Conservation (phyloP, 2,797 vertebrate species). For the Peromyscus aztecus region DNA sequence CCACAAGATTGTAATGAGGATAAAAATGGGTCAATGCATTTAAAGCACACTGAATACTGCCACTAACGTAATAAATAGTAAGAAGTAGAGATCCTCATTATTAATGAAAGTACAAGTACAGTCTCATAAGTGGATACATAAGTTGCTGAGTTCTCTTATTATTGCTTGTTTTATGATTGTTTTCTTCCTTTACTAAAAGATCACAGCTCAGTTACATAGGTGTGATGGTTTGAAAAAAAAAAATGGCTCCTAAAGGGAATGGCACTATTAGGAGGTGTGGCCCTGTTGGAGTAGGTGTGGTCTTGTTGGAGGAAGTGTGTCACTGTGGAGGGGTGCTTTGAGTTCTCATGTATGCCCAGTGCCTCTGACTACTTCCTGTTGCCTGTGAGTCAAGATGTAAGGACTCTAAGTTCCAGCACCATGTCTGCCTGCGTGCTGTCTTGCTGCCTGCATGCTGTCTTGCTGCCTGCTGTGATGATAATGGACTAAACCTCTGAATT, state of each 20-base stretch:
- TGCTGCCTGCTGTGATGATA: background rate
- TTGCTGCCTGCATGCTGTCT: background rate
- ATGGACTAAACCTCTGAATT: background rate
- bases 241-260: background rate
- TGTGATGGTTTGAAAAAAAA: background rate
- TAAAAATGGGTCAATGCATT: slow-evolving; percentile 5
- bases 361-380: background rate
- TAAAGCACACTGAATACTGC: background rate
- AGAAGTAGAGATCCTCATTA: slow-evolving; percentile 44
- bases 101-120: slow-evolving; percentile 34
- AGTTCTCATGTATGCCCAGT: background rate
- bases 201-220: background rate
- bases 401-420: background rate
- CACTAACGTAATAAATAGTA: background rate
- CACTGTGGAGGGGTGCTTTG: background rate
- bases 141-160: slow-evolving; percentile 45
- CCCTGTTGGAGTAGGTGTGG: background rate
- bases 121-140: background rate
- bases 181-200: slow-evolving; percentile 35
- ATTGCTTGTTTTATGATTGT: slow-evolving; percentile 30
- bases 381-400: background rate
- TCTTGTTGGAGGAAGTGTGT: background rate
- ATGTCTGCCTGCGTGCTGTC: too few species aligned
- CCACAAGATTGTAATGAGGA: background rate
- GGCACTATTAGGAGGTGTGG: background rate